Conservation (phyloP, 1,140 invertebrate genomes). For the Dinoponera quadriceps region DNA sequence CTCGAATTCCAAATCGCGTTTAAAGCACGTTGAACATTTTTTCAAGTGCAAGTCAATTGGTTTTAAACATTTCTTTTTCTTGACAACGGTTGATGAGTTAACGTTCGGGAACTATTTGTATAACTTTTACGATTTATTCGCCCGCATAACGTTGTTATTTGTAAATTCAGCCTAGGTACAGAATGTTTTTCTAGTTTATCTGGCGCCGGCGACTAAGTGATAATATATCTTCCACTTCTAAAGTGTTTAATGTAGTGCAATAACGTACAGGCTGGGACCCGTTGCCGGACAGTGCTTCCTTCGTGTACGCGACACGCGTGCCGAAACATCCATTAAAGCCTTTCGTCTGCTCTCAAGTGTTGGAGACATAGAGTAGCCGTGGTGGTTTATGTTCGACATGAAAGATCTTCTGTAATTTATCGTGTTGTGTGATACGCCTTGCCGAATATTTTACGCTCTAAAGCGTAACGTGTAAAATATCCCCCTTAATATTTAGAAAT, state of each 20-base stretch:
- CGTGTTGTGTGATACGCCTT: neutral
- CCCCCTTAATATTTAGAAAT: too few species aligned
- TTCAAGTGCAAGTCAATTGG: neutral
- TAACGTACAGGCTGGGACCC: neutral
- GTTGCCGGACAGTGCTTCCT: neutral
- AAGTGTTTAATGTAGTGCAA: slow-evolving; percentile 29
- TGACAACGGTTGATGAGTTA: neutral
- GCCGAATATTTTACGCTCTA: neutral
- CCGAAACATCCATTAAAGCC: slow-evolving; percentile 52
- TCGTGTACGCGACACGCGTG: slow-evolving; percentile 38
- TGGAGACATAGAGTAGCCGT: neutral
- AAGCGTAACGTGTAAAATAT: too few species aligned
- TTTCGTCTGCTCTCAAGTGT: slow-evolving; percentile 27
- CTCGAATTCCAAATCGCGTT: neutral
- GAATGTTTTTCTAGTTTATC: slow-evolving; percentile 1
- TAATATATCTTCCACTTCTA: slow-evolving; percentile 37
- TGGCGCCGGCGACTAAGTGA: slow-evolving; percentile 16
- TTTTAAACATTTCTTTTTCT: slow-evolving; percentile 11
- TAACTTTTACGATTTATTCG: neutral
- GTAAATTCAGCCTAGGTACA: slow-evolving; percentile 1
- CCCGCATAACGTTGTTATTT: neutral
- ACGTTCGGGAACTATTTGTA: neutral
- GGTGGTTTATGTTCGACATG: neutral
- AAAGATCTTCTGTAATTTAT: slow-evolving; percentile 6
- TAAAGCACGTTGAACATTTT: neutral